phyloP scores from a whole-genome alignment of 2,888 invertebrate genomes.

The Aspidapion aeneum region DNA sequence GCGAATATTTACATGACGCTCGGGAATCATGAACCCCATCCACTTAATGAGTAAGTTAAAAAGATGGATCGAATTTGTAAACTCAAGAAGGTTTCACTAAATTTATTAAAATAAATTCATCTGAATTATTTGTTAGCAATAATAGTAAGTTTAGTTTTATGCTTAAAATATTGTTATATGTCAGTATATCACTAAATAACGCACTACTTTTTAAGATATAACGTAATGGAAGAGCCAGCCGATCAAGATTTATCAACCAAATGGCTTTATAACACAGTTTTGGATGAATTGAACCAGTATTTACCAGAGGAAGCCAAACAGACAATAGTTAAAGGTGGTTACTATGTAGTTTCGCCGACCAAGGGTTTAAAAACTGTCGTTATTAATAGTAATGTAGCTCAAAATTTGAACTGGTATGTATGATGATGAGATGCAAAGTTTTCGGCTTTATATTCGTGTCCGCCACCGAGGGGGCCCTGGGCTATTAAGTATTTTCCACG shows the following conservation, averaged over 20 bases:
- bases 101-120: too few relatives aligned
- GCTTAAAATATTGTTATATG: too few relatives aligned
- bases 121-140: too few relatives aligned
- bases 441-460: too few relatives aligned
- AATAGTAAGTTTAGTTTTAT: too few relatives aligned
- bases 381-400: slow-evolving; percentile 77
- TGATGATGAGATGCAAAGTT: too few relatives aligned
- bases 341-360: slow-evolving; percentile 63
- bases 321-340: slow-evolving; percentile 66
- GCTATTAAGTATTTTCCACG: too few relatives aligned
- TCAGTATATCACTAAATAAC: too few relatives aligned
- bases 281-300: slow-evolving; percentile 67
- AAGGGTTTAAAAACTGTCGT: slow-evolving; percentile 71
- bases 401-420: slow-evolving; percentile 62
- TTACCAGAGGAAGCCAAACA: slow-evolving; percentile 59
- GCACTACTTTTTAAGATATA: slow-evolving; percentile 15
- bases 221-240: slow-evolving; percentile 5
- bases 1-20: slow-evolving; percentile 57
- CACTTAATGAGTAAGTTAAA: slow-evolving; percentile 71
- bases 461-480: too few relatives aligned
- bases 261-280: slow-evolving; percentile 73
- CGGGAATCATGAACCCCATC: slow-evolving; percentile 69
- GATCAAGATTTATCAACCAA: slow-evolving; percentile 49
- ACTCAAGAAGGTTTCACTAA: too few relatives aligned
- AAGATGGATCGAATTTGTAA: too few relatives aligned